phyloP scores from a whole-genome alignment of 1,140 invertebrate species.

The Melitaea cinxia region DNA sequence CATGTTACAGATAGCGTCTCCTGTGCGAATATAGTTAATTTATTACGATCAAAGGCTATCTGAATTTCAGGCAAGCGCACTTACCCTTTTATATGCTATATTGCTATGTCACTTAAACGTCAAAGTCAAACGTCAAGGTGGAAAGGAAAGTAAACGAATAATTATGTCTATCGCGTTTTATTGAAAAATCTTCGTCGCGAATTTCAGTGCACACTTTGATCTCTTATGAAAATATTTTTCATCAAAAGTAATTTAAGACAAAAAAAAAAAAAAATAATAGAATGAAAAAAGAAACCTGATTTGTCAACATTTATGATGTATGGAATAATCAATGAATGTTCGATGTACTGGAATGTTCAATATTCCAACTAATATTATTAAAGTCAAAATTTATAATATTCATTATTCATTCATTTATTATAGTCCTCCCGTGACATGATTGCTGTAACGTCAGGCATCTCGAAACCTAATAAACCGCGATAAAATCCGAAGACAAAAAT shows the following conservation, averaged over 20 bases:
- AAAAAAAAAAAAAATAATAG: no score
- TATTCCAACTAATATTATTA: no score
- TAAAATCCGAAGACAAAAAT: no score
- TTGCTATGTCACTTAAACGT: conserved; percentile 9
- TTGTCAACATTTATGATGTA: background rate
- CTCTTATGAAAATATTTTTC: background rate
- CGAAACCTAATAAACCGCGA: no score
- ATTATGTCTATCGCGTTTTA: background rate
- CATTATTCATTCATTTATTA: no score
- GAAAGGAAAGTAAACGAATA: conserved; percentile 6
- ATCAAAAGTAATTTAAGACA: background rate
- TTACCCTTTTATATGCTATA: conserved; percentile 19
- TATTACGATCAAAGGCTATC: conserved; percentile 43
- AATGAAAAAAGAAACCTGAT: no score
- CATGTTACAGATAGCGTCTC: conserved; percentile 51
- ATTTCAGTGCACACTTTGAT: background rate
- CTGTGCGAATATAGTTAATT: conserved; percentile 62
- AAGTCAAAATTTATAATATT: no score
- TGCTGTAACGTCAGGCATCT: no score
- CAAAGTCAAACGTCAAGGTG: background rate
- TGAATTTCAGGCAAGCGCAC: conserved; percentile 30
- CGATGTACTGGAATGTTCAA: background rate
- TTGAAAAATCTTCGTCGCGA: background rate
- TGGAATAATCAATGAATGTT: no score
- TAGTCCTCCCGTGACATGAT: no score